A percentile compares a stretch with the other conserved stretches of the same genome.
These are phyloP conservation scores for Geotrypetes seraphini DNA, from an alignment of 2,797 vertebrate genomes.

Conservation along the genomic window DNA sequence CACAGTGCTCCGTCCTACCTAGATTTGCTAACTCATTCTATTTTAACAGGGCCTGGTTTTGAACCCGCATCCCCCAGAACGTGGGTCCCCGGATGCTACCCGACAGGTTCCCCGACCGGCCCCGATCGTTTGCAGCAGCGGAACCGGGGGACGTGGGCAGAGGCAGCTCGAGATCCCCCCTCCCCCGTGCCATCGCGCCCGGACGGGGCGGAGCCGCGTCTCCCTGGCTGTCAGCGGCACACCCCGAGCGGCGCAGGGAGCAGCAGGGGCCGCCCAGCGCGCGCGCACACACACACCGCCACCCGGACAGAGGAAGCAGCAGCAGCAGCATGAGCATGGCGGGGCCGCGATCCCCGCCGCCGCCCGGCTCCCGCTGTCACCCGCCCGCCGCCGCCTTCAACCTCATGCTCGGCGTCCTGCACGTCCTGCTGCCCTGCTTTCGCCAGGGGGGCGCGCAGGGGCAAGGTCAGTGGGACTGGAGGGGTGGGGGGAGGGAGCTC, in stretches of 20 bases:
- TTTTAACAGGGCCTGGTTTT: too few relatives aligned
- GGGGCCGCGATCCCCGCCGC: conserved; percentile 72
- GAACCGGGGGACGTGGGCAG: too few relatives aligned
- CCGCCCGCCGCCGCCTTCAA: conserved; percentile 82
- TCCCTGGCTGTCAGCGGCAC: too few relatives aligned
- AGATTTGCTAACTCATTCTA: too few relatives aligned
- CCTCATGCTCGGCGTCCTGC: conserved; percentile 74
- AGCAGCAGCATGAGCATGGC: conserved; percentile 75
- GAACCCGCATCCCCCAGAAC: too few relatives aligned
- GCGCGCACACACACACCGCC: conserved; percentile 16
- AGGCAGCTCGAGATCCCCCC: too few relatives aligned
- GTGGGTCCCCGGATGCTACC: too few relatives aligned
- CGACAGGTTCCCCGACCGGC: too few relatives aligned
- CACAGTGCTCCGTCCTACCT: too few relatives aligned
- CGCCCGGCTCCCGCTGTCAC: conserved; percentile 68
- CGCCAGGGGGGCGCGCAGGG: conserved; percentile 80
- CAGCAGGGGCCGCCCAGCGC: conserved; percentile 8
- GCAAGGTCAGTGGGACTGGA: conserved; percentile 59
- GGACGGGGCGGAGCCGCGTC: neutral
- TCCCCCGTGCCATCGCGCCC: too few relatives aligned
- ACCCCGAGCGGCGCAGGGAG: conserved; percentile 6
- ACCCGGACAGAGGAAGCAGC: conserved; percentile 26
- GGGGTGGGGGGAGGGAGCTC: conserved; percentile 10
- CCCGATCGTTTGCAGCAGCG: too few relatives aligned
- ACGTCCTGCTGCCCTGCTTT: conserved; percentile 69